Conservation (phyloP, 2,888 invertebrate genomes). For the Xanthorhoe spadicearia region DNA sequence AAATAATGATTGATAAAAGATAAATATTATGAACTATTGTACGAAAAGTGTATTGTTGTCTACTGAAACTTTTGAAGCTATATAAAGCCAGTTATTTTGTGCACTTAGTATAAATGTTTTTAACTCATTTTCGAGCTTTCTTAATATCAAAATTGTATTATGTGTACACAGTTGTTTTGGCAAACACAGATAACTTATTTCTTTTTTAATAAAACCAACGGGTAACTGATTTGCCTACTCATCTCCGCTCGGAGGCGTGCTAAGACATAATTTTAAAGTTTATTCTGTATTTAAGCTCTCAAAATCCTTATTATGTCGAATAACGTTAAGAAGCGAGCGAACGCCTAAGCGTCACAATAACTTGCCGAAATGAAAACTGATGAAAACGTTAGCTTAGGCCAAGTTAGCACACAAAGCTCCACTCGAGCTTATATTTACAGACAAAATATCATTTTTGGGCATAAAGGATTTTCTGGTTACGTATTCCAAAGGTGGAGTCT, state of each 20-base stretch:
- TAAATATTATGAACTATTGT: no score
- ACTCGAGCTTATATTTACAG: conserved; percentile 48
- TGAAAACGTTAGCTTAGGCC: conserved; percentile 36
- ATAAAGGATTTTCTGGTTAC: conserved; percentile 50
- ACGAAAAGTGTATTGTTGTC: no score
- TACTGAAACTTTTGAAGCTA: no score
- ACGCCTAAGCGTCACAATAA: conserved; percentile 24
- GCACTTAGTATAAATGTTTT: no score
- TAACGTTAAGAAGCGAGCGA: conserved; percentile 20
- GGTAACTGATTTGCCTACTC: neutral
- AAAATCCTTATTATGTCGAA: conserved; percentile 23
- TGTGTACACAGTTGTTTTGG: no score
- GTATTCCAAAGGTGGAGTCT: conserved; percentile 48
- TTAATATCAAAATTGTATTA: no score
- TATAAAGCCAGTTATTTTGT: no score
- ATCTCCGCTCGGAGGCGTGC: neutral
- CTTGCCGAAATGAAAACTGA: conserved; percentile 35
- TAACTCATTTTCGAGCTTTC: no score
- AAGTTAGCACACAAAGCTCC: conserved; percentile 42
- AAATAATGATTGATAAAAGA: neutral
- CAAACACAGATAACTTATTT: no score
- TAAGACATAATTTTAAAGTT: conserved; percentile 21
- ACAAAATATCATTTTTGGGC: conserved; percentile 53
- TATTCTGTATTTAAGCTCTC: conserved; percentile 17
- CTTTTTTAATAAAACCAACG: neutral